Percentiles rank a stretch among this genome's conserved stretches.
phyloP scores from a whole-genome alignment of 1,140 invertebrate species.

The Teleopsis dalmanni region DNA sequence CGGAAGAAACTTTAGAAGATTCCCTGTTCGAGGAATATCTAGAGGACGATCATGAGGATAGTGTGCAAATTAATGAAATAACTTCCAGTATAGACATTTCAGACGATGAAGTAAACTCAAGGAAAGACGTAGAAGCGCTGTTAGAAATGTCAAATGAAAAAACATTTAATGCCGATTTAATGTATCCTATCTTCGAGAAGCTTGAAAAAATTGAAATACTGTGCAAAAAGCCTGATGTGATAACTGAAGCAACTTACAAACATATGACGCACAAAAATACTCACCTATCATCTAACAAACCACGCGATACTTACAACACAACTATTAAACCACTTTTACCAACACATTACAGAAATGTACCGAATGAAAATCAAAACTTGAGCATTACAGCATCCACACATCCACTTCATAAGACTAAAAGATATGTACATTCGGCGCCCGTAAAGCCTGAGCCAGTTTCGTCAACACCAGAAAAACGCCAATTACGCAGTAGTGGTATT shows the following conservation, averaged over 20 bases:
- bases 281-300: slow-evolving; percentile 1
- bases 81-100: slow-evolving; percentile 46
- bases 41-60: slow-evolving; percentile 12
- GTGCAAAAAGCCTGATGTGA: not conserved
- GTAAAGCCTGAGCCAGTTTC: not conserved
- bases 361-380: slow-evolving; percentile 34
- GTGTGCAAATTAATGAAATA: slow-evolving; percentile 55
- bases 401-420: slow-evolving; percentile 16
- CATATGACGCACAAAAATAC: not conserved
- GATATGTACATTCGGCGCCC: too few relatives aligned
- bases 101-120: not conserved
- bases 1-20: not conserved
- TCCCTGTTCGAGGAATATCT: slow-evolving; percentile 7
- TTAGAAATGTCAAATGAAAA: not conserved
- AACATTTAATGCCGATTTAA: not conserved
- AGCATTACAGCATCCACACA: slow-evolving; percentile 15
- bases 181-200: slow-evolving; percentile 1
- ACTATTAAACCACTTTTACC: not conserved
- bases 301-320: slow-evolving; percentile 2
- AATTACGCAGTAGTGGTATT: slow-evolving; percentile 29
- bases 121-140: not conserved
- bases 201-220: slow-evolving; percentile 14
- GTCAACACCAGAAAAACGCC: slow-evolving; percentile 21
- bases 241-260: not conserved
- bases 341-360: slow-evolving; percentile 21